Base-by-base conservation (phyloP, 1,140 invertebrate genomes). In the Glossosoma conforme region DNA sequence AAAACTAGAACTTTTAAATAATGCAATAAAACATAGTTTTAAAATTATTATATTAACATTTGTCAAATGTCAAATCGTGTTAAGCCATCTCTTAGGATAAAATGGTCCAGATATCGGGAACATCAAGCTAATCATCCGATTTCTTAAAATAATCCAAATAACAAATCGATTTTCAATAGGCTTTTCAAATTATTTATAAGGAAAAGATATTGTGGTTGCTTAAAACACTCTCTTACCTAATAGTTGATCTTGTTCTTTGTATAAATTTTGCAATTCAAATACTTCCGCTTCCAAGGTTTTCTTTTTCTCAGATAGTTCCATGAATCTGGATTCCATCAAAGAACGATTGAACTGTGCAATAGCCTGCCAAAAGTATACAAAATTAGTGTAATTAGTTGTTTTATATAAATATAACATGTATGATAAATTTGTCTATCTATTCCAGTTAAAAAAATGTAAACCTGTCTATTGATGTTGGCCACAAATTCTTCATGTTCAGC, bases 401-500 rank as follows among this genome's bases (percentile, higher is more conserved):
- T 28, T 28, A 28, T 6, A 28, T 8, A 6, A 28, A 8, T 8
- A 28, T 28, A n/a, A 28, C 25, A 28, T 8, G 6, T 28, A 28
- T 6, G 25, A 28, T 28, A n/a, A 8, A 8, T 8, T 8, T 28
- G 25, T 6, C n/a, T 28, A 28, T 28, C n/a, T 8, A 28, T 28
- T 28, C 25, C n/a, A 28, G 6, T 6, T 8, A 28, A 28, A 28
- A 8, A 28, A 28, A 28, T 28, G n/a, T 33, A 37, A 5, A 59
- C 57, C 44, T 59, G 52, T 28, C 57, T 18, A 41, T 59, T 59
- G 17, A 59, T 59, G 40, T 59, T 59, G 14, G 57, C 57, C 1
- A 59, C 45, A 45, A 59, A 59, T 28, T 59, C 57, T 46, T 59
- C 57, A 24, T 58, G 56, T 19, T 59, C 52, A 0, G 49, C 17